phyloP scores from a whole-genome alignment of 2,888 invertebrate genomes.

The Yponomeuta malinellus region DNA sequence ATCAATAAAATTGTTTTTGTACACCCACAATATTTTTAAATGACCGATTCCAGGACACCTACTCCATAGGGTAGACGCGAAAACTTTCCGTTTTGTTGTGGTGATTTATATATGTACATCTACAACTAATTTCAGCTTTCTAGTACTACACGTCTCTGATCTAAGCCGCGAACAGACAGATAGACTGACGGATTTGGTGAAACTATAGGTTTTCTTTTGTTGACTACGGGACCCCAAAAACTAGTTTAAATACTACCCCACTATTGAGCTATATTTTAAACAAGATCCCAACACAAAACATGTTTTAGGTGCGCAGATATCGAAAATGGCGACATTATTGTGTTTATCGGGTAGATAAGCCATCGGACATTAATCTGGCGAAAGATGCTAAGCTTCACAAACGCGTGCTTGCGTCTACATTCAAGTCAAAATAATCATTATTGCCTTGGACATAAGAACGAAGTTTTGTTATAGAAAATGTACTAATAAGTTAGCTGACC shows the following conservation, averaged over 20 bases:
- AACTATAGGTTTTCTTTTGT: not conserved
- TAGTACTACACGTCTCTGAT: too few relatives aligned
- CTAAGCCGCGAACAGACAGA: not conserved
- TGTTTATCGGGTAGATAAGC: not conserved
- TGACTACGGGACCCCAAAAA: not conserved
- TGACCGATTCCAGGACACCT: too few relatives aligned
- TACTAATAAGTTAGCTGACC: not conserved
- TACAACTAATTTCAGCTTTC: too few relatives aligned
- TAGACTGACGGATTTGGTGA: not conserved
- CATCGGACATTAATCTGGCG: not conserved
- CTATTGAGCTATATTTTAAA: not conserved
- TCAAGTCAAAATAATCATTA: not conserved
- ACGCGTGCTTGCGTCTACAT: not conserved
- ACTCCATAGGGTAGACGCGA: too few relatives aligned
- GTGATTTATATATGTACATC: too few relatives aligned
- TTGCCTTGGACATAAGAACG: not conserved
- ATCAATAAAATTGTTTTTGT: too few relatives aligned
- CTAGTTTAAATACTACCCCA: not conserved
- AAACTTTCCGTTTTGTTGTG: too few relatives aligned
- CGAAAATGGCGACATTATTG: not conserved
- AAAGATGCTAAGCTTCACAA: not conserved
- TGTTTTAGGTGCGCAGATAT: not conserved
- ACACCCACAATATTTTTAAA: too few relatives aligned
- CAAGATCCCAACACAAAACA: not conserved
- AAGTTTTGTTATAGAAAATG: not conserved